Conservation (phyloP, 2,888 invertebrate species). For the Smittia sp. region DNA sequence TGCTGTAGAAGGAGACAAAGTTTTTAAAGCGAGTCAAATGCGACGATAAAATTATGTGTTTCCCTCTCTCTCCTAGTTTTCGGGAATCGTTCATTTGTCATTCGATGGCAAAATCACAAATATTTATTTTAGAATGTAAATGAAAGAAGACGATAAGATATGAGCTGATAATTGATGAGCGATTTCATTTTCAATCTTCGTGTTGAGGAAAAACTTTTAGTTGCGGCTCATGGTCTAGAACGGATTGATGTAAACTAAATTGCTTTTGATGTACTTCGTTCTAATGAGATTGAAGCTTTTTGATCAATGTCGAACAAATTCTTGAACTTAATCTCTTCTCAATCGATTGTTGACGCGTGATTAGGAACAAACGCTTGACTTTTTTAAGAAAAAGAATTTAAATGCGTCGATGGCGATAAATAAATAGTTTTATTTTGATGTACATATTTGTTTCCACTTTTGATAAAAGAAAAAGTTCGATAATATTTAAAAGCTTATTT, state of each 20-base stretch:
- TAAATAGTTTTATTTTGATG: neutral
- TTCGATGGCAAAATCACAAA: constrained; percentile 18
- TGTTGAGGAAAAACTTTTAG: neutral
- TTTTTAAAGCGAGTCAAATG: neutral
- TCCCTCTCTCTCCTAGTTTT: neutral
- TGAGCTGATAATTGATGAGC: constrained; percentile 17
- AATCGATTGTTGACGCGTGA: no score
- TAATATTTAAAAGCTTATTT: no score
- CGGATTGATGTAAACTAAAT: constrained; percentile 15
- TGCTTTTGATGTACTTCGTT: constrained; percentile 14
- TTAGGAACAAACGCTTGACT: no score
- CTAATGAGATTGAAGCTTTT: neutral
- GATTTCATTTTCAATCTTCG: neutral
- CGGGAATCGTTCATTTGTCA: neutral
- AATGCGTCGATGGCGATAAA: neutral
- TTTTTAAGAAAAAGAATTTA: neutral
- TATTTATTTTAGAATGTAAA: constrained; percentile 23
- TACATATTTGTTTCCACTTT: no score
- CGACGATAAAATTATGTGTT: neutral
- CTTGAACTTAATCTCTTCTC: no score
- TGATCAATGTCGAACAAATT: neutral
- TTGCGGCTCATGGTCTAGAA: constrained; percentile 15
- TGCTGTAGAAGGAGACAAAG: neutral
- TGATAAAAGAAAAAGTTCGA: no score
- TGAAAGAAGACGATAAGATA: constrained; percentile 9